These are phyloP conservation scores for Alentia gelatinosa DNA, from an alignment of 2,888 invertebrate species.

Conservation along the genomic window DNA sequence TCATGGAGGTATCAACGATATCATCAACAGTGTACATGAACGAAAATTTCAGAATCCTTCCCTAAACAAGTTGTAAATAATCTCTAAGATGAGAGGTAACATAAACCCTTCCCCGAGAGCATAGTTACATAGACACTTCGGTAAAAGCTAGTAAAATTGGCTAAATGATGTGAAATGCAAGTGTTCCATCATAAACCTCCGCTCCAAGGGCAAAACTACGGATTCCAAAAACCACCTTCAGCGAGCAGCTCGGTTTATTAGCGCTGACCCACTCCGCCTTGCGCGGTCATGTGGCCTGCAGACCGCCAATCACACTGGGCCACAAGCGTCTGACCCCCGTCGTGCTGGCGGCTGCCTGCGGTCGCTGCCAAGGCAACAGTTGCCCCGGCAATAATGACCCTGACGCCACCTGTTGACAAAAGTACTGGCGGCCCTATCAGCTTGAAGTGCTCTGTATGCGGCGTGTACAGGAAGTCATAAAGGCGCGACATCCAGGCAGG, in stretches of 20 bases:
- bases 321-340: not conserved
- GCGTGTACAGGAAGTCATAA: not conserved
- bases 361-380: not conserved
- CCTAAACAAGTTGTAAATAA: too few relatives aligned
- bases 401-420: not conserved
- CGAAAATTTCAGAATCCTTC: too few relatives aligned
- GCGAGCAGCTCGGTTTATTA: not conserved
- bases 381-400: not conserved
- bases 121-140: too few relatives aligned
- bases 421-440: not conserved
- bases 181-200: too few relatives aligned
- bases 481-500: not conserved
- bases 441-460: not conserved
- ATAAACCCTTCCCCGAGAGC: too few relatives aligned
- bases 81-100: too few relatives aligned
- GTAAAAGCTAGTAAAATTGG: too few relatives aligned
- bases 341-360: not conserved
- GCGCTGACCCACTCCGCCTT: not conserved
- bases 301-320: not conserved
- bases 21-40: too few relatives aligned
- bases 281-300: not conserved
- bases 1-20: too few relatives aligned
- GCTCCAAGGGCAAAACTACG: too few relatives aligned
- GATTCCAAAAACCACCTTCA: not conserved
- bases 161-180: too few relatives aligned